These are phyloP conservation scores for Prietella phreatophila DNA, from an alignment of 2,113 vertebrate genomes.

Conservation along the genomic window DNA sequence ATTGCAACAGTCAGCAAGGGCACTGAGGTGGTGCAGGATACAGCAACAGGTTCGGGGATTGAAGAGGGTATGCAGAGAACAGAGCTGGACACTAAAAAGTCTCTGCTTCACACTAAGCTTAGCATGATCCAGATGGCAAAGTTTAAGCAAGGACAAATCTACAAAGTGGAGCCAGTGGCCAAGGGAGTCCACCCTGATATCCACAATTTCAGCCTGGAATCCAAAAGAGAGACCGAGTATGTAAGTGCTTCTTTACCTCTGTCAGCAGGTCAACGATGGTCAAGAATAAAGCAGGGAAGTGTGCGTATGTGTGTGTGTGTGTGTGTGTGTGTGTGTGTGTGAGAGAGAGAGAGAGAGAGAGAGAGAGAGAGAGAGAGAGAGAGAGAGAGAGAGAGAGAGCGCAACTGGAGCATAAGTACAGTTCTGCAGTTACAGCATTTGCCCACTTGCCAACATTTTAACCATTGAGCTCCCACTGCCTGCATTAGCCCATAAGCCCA, in stretches of 20 bases:
- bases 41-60: conserved; percentile 62
- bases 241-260: conserved; percentile 73
- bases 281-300: conserved; percentile 8
- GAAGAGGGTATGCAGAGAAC: conserved; percentile 58
- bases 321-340: too few species aligned
- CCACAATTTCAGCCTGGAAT: conserved; percentile 91
- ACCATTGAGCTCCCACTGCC: too few species aligned
- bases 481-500: not conserved
- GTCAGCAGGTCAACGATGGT: not conserved
- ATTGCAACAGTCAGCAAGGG: conserved; percentile 37
- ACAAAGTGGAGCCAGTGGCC: conserved; percentile 83
- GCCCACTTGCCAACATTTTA: too few species aligned
- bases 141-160: conserved; percentile 83
- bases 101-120: conserved; percentile 75
- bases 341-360: not conserved
- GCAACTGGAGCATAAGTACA: not conserved
- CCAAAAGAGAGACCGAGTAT: conserved; percentile 87
- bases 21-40: conserved; percentile 30
- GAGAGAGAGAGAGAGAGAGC: not conserved
- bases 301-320: not conserved
- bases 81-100: conserved; percentile 70
- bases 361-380: not conserved
- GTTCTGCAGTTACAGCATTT: not conserved
- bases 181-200: conserved; percentile 78
- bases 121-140: conserved; percentile 82